phyloP scores from a whole-genome alignment of 2,113 vertebrate genomes.

The Strix aluco region DNA sequence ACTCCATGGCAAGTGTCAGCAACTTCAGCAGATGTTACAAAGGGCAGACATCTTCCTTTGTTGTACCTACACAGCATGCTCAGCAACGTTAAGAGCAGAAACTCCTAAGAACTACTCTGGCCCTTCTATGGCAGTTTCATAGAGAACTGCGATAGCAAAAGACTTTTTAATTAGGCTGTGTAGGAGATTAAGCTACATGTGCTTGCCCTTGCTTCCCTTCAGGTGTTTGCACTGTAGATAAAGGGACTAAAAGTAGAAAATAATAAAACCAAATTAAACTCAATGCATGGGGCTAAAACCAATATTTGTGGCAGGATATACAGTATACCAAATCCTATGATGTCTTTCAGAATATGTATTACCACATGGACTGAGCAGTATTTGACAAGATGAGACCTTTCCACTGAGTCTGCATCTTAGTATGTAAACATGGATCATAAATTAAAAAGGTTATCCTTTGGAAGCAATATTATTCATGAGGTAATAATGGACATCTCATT shows the following conservation, averaged over 20 bases:
- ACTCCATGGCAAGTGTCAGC: background rate
- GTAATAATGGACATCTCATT: background rate
- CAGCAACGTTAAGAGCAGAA: background rate
- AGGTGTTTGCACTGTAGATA: background rate
- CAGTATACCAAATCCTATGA: background rate
- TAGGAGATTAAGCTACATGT: background rate
- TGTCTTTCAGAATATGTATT: background rate
- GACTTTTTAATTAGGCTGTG: background rate
- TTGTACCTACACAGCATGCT: background rate
- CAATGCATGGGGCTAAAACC: background rate
- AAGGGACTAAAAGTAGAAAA: background rate
- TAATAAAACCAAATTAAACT: background rate
- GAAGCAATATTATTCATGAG: background rate
- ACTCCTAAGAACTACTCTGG: background rate
- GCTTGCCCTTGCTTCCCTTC: background rate
- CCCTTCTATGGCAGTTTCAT: background rate
- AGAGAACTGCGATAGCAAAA: background rate
- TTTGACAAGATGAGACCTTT: background rate
- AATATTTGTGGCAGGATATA: background rate
- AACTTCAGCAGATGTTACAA: accelerated
- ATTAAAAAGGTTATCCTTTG: background rate
- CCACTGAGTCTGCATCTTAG: background rate
- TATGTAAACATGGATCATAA: background rate
- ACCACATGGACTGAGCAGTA: background rate
- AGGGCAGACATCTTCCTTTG: background rate